Percentiles rank a stretch among this genome's conserved stretches.
Evolutionary conservation across 2,888 invertebrate species (phyloP).

Genomic region (Limnephilus lunatus): DNA sequence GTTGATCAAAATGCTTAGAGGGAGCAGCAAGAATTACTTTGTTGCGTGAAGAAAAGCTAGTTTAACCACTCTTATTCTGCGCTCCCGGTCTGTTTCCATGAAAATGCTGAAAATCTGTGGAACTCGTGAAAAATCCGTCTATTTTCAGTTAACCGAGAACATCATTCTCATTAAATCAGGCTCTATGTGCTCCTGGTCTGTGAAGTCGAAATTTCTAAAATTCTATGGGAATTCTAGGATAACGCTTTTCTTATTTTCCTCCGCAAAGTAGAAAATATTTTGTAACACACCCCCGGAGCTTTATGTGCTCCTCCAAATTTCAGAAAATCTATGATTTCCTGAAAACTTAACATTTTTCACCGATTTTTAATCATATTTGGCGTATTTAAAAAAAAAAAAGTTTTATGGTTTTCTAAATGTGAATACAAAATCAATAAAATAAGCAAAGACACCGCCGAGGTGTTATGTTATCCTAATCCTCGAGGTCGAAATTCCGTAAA

Average conservation of each 20-base stretch:
- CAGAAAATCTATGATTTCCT: background rate
- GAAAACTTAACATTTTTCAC: background rate
- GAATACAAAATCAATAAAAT: background rate
- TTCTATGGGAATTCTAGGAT: background rate
- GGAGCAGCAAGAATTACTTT: background rate
- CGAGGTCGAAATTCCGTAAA: background rate
- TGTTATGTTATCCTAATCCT: background rate
- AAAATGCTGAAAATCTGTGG: background rate
- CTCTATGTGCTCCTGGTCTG: background rate
- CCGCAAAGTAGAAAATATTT: background rate
- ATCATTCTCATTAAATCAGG: no score
- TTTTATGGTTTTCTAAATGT: background rate
- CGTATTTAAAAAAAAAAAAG: no score
- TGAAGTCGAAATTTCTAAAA: background rate
- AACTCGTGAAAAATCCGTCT: background rate
- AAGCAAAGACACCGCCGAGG: background rate
- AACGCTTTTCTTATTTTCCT: background rate
- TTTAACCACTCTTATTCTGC: background rate
- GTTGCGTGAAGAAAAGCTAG: background rate
- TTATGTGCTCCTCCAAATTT: background rate
- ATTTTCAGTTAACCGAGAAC: no score
- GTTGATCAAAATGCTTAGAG: constrained; percentile 17
- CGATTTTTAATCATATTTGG: background rate
- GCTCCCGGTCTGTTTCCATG: background rate
- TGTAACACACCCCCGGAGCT: background rate